A percentile compares a stretch with the other conserved stretches of the same genome.
Conservation (phyloP, 1,140 invertebrate species). For the Calephelis virginiensis region DNA sequence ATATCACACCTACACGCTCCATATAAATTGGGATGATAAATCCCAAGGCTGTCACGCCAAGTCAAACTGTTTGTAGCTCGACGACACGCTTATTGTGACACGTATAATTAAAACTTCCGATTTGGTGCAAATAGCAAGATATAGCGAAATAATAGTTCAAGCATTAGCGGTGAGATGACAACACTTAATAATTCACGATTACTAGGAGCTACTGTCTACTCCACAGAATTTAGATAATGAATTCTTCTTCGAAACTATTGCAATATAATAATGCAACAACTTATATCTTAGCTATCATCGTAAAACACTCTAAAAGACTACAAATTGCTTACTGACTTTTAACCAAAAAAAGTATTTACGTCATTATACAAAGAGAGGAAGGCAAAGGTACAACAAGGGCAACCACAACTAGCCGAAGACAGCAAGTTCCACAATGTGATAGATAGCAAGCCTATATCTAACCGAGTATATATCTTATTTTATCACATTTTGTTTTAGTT, state of each 20-base stretch:
- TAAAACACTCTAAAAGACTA: too few species aligned
- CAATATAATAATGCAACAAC: too few species aligned
- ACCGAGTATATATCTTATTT: too few species aligned
- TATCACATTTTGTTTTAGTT: too few species aligned
- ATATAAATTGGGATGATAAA: slow-evolving; percentile 39
- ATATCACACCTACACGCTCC: slow-evolving; percentile 13
- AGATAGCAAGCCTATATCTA: too few species aligned
- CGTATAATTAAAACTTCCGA: slow-evolving; percentile 52
- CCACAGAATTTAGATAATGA: neutral
- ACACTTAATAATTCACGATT: neutral
- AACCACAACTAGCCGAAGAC: too few species aligned
- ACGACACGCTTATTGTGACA: slow-evolving; percentile 67
- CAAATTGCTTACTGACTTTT: too few species aligned
- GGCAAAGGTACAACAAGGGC: too few species aligned
- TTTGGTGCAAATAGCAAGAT: slow-evolving; percentile 33
- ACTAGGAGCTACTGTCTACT: too few species aligned
- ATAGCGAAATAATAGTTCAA: slow-evolving; percentile 21
- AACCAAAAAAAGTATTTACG: neutral
- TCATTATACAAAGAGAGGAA: too few species aligned
- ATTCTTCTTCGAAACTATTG: too few species aligned
- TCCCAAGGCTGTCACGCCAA: slow-evolving; percentile 33
- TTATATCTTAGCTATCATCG: neutral
- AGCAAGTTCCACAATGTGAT: too few species aligned
- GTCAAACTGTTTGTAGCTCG: slow-evolving; percentile 52
- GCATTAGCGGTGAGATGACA: neutral